Evolutionary conservation across 2,888 invertebrate species (phyloP).

Genomic region (Aphidius colemani): DNA sequence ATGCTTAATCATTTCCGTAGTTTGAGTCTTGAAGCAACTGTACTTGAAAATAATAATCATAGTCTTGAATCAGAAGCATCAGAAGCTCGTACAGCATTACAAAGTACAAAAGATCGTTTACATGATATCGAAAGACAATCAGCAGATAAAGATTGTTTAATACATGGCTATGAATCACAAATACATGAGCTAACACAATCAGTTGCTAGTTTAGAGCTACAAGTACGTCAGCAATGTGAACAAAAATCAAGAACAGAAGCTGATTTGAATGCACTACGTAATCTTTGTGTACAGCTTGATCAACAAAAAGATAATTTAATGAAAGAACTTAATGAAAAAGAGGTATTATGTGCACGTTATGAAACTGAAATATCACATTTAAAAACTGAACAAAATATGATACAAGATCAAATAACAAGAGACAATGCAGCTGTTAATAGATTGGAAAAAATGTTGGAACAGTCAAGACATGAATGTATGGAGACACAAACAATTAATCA

Average conservation of each 20-base stretch:
- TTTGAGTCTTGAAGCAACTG: constrained; percentile 76
- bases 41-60: constrained; percentile 79
- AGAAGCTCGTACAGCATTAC: constrained; percentile 68
- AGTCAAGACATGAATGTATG: constrained; percentile 67
- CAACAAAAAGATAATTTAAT: constrained; percentile 70
- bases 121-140: constrained; percentile 70
- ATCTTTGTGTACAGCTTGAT: constrained; percentile 69
- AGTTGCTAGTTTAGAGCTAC: constrained; percentile 68
- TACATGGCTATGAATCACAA: constrained; percentile 66
- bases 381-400: constrained; percentile 58
- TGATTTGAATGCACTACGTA: constrained; percentile 66
- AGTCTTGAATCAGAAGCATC: constrained; percentile 78
- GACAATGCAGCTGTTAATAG: constrained; percentile 63
- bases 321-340: constrained; percentile 63
- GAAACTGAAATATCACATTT: constrained; percentile 62
- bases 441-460: constrained; percentile 65
- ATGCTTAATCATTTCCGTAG: constrained; percentile 81
- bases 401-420: constrained; percentile 59
- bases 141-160: constrained; percentile 62
- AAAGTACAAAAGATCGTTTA: constrained; percentile 66
- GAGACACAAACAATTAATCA: constrained; percentile 68
- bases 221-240: constrained; percentile 67
- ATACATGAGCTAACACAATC: constrained; percentile 60
- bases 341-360: constrained; percentile 61
- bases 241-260: constrained; percentile 66